Evolutionary conservation across 1,140 invertebrate genomes (phyloP).

Genomic region (Tyrophagus putrescentiae): DNA sequence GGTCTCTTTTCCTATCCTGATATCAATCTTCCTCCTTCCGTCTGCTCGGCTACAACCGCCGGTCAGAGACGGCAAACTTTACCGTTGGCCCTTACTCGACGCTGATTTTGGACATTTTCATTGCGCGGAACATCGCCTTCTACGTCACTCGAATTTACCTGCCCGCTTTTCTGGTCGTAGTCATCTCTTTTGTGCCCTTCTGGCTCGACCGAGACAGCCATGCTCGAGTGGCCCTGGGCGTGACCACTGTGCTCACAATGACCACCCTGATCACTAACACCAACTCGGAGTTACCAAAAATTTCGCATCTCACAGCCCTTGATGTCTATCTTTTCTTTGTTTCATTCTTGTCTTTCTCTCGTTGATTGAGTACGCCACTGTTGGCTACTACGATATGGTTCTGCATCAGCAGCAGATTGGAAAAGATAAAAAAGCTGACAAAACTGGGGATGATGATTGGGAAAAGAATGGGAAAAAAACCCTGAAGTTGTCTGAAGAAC

Average conservation of each 20-base stretch:
- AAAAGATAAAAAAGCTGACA: no score
- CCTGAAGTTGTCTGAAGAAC: no score
- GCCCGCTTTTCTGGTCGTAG: constrained; percentile 30
- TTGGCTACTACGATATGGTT: constrained; percentile 27
- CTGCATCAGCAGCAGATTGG: no score
- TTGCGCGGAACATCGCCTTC: constrained; percentile 29
- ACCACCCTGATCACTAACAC: constrained; percentile 34
- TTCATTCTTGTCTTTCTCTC: constrained; percentile 32
- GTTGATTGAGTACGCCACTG: constrained; percentile 27
- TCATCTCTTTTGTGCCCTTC: constrained; percentile 31
- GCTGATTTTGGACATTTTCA: constrained; percentile 26
- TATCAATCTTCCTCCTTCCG: background rate
- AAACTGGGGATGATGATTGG: no score
- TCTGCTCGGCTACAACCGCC: constrained; percentile 1
- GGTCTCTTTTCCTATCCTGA: background rate
- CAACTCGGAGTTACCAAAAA: constrained; percentile 33
- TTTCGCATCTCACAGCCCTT: constrained; percentile 32
- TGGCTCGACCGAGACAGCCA: constrained; percentile 31
- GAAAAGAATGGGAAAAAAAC: no score
- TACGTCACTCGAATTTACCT: constrained; percentile 29
- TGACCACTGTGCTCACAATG: constrained; percentile 33
- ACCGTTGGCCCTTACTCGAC: constrained; percentile 27
- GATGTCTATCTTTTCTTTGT: constrained; percentile 33
- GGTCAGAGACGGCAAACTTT: background rate
- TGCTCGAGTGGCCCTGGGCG: constrained; percentile 33